Conservation (phyloP, 2,113 vertebrate species). For the Scomber japonicus region DNA sequence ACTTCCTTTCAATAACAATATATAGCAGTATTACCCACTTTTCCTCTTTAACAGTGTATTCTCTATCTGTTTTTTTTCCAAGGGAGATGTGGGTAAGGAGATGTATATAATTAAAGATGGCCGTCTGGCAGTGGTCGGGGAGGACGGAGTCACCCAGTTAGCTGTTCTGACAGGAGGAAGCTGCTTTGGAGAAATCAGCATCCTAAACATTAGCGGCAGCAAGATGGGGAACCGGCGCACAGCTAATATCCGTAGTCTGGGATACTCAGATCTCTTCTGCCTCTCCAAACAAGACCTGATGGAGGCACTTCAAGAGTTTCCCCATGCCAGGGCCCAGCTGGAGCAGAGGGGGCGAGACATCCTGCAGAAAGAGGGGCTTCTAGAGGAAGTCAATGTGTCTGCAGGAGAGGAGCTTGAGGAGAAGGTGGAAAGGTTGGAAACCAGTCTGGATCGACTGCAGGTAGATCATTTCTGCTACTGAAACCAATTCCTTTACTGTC, state of each 20-base stretch:
- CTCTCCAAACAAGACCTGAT: constrained; percentile 96
- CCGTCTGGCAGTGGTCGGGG: constrained; percentile 92
- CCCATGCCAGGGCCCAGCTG: constrained; percentile 92
- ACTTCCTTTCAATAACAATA: background rate
- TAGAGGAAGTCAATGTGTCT: constrained; percentile 90
- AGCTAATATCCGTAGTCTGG: constrained; percentile 94
- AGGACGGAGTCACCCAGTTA: constrained; percentile 91
- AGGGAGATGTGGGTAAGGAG: constrained; percentile 96
- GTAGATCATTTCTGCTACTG: constrained; percentile 16
- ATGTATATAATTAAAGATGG: constrained; percentile 99
- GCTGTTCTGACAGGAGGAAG: constrained; percentile 92
- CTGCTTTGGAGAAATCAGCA: constrained; percentile 98
- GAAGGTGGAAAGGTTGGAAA: constrained; percentile 90
- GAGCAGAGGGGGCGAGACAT: constrained; percentile 95
- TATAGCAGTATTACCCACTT: background rate
- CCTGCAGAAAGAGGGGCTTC: constrained; percentile 94
- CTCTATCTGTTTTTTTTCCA: background rate
- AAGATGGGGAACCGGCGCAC: constrained; percentile 98
- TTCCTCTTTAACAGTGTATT: background rate
- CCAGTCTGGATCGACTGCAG: constrained; percentile 89
- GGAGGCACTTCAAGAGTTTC: constrained; percentile 95
- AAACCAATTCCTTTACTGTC: too few species aligned
- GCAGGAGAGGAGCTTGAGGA: constrained; percentile 86
- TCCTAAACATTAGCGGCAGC: constrained; percentile 96
- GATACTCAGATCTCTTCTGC: constrained; percentile 97